Evolutionary conservation across 2,888 invertebrate species (phyloP), one percentile per base, ranked within the genome.

Genomic region (Lasioglossum leucozonium): DNA sequence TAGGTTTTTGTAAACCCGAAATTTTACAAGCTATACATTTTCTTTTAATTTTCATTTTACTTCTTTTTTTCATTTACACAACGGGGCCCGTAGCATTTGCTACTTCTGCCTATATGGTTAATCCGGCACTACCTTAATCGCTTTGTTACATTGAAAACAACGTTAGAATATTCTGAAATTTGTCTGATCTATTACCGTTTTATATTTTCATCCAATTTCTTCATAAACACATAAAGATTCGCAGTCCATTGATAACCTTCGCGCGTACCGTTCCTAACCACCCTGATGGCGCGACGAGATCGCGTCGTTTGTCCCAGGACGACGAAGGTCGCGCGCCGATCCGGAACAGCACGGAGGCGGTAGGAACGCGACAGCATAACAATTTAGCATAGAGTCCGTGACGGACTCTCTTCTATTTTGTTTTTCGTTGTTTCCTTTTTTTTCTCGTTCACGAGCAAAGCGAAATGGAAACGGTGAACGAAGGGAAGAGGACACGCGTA

Each of bases 181-280:
- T n/a, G n/a, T n/a, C n/a, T n/a, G n/a, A n/a, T n/a, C n/a, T n/a
- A n/a, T n/a, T n/a, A n/a, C n/a, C n/a, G n/a, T n/a, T n/a, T n/a
- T n/a, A n/a, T n/a, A n/a, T n/a, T n/a, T n/a, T n/a, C n/a, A n/a
- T n/a, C n/a, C n/a, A n/a, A n/a, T n/a, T n/a, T n/a, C n/a, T n/a
- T n/a, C n/a, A n/a, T n/a, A n/a, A n/a, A n/a, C n/a, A n/a, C n/a
- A n/a, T n/a, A n/a, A n/a, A n/a, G n/a, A n/a, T n/a, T n/a, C n/a
- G n/a, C n/a, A n/a, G n/a, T n/a, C n/a, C n/a, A n/a, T 81, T 82
- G 83, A 76, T 81, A 78, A 11, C 69, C 22, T 82, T 90, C 80
- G 81, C 72, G 84, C 79, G 67, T 89, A 34, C 80, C 72, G 65
- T 73, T 69, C 77, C 75, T 44, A 8, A 26, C 13, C 8, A 26